Base-by-base conservation (phyloP, 2,797 vertebrate genomes). In the Loriculus beryllinus region DNA sequence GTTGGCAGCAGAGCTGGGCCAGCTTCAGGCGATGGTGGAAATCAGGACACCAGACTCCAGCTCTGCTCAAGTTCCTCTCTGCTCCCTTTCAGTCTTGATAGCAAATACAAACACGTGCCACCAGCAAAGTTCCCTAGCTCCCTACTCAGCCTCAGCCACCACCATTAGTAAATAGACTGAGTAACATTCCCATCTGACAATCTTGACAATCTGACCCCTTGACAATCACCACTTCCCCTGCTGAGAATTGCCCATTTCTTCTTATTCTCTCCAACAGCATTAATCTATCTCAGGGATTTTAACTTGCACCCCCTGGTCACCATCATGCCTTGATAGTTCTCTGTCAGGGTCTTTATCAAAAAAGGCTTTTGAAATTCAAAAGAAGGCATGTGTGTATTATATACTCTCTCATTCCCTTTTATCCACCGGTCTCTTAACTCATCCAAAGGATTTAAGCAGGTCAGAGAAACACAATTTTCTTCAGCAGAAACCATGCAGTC, bases 391-490 rank as follows among this genome's bases (percentile, higher is more conserved):
- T 71, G 72, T 74, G 74, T 81, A 19, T 84, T 84, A 77, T 70
- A 67, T 42, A 92, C 84, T 96, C 91, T 63, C 91, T 81, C 84
- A 54, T 90, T 84, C 90, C 56, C 86, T 96, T 96, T 96, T 72
- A 96, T 93, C 93, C 82, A 83, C 89, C 86, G 80, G 85, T 84
- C 94, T 94, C 93, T 90, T 88, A 92, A 91, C 95, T 95, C 81
- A 81, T 86, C 88, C 91, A 82, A 91, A 92, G 89, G 89, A 90
- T 95, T 96, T 91, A 90, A 94, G 83, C 47, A 4, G 86, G 92
- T 86, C n/a, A 59, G 78, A 90, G 86, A 83, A 91, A 88, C 72
- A 57, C 45, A 43, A 65, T 96, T 96, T 95, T 68, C 90, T 94
- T 42, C 62, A 74, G 84, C 92, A 88, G 90, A 88, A 45, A 35